Conservation (phyloP, 2,113 vertebrate species). For the Gymnobelideus leadbeateri region DNA sequence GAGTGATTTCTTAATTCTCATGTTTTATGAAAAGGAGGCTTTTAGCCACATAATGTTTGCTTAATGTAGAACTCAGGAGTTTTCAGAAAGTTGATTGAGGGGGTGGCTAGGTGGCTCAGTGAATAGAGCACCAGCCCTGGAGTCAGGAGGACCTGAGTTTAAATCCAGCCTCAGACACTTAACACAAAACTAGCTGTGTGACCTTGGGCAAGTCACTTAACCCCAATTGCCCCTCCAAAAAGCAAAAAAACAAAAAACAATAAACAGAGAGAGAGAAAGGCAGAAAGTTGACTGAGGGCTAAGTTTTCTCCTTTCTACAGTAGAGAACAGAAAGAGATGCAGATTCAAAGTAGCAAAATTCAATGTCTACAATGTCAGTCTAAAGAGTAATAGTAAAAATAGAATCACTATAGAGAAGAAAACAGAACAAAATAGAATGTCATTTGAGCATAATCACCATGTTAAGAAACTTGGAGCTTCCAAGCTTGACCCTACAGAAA, state of each 20-base stretch:
- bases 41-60: conserved; percentile 48
- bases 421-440: background rate
- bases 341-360: conserved; percentile 48
- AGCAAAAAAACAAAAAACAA: too few species aligned
- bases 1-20: conserved; percentile 8
- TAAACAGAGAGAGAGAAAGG: too few species aligned
- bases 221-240: too few species aligned
- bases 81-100: conserved; percentile 45
- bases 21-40: background rate
- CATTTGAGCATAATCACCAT: background rate
- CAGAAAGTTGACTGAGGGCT: background rate
- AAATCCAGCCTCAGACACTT: too few species aligned
- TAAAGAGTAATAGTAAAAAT: conserved; percentile 45
- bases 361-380: background rate
- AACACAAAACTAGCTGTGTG: too few species aligned
- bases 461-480: background rate
- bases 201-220: too few species aligned
- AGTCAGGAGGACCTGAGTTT: too few species aligned
- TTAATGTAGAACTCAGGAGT: conserved; percentile 60
- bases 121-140: too few species aligned
- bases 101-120: too few species aligned
- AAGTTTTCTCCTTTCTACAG: conserved; percentile 25
- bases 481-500: background rate
- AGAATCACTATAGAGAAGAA: background rate
- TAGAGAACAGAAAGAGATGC: conserved; percentile 43